Evolutionary conservation across 1,140 invertebrate species (phyloP), one percentile per base, ranked within the genome.

Genomic region (Drosophila ogumai): DNA sequence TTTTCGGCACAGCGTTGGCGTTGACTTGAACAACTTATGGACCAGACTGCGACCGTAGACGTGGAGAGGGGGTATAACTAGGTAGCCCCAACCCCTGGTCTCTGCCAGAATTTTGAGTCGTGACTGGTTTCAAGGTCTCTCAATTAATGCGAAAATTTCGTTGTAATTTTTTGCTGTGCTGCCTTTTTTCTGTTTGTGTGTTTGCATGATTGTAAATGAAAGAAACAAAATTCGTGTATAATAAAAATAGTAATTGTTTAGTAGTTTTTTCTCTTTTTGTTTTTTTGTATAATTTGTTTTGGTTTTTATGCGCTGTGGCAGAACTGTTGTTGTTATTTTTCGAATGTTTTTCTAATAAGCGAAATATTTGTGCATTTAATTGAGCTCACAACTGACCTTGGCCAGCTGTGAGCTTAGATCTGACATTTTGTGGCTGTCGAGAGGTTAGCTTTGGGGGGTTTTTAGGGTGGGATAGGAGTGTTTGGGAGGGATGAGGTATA

Each of bases 81-180:
- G 38, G 43, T 74, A 54, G 68, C 75, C 55, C 46, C 71, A 71
- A 76, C 68, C 57, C 68, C 73, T 71, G 79, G 82, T 75, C 82
- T 90, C 61, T 66, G 81, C 73, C 69, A 85, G 84, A 90, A 81
- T 90, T 88, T 81, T 72, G 68, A 90, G 81, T 88, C 85, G 85
- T 88, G 85, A 88, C 85, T 88, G 68, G 85, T 85, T 88, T 88
- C 85, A 88, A 88, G 85, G 85, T 88, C 81, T 43, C 74, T 90
- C 85, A 88, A 88, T 88, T 90, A 88, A 88, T 88, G 84, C 84
- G 84, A 87, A 87, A 87, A 82, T 87, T 87, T 87, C 84, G 84
- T 77, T 84, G 84, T 80, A 79, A 75, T 84, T 80, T 75, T 75
- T 75, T 69, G 32, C 75, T 69, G 28, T 75, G 49, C 49, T 54